A percentile compares a stretch with the other conserved stretches of the same genome.
Evolutionary conservation across 2,888 invertebrate species (phyloP).

Genomic region (Aphodius sticticus): DNA sequence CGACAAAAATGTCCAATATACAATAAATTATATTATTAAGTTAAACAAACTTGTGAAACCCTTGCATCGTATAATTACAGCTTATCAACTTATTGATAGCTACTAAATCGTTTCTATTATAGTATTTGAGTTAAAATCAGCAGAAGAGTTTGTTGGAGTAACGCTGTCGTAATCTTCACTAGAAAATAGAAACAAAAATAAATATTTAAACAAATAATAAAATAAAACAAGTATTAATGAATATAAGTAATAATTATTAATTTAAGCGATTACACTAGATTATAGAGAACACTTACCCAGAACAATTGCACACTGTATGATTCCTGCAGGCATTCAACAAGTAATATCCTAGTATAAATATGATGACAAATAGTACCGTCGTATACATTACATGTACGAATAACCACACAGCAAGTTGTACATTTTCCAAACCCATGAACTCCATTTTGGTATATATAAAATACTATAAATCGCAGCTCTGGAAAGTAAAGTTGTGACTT

Average conservation of each 20-base stretch:
- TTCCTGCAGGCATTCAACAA: background rate
- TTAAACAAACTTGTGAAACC: background rate
- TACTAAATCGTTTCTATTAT: background rate
- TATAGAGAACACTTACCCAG: background rate
- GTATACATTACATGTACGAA: background rate
- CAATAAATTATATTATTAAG: background rate
- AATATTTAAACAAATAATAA: background rate
- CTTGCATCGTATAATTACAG: background rate
- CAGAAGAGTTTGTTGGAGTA: background rate
- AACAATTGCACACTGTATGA: background rate
- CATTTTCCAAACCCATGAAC: background rate
- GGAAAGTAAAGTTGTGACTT: background rate
- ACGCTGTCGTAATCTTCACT: background rate
- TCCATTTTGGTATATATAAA: background rate
- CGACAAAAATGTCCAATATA: too few relatives aligned
- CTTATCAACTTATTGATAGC: background rate
- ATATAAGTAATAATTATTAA: too few relatives aligned
- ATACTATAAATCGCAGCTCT: background rate
- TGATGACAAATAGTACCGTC: background rate
- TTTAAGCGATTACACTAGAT: too few relatives aligned
- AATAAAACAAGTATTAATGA: too few relatives aligned
- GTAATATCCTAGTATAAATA: background rate
- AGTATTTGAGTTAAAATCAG: background rate
- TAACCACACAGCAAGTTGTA: background rate
- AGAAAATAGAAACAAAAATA: background rate